Conservation (phyloP, 53 echinoderm and acorn worm species). For the Actinopyga echinites region DNA sequence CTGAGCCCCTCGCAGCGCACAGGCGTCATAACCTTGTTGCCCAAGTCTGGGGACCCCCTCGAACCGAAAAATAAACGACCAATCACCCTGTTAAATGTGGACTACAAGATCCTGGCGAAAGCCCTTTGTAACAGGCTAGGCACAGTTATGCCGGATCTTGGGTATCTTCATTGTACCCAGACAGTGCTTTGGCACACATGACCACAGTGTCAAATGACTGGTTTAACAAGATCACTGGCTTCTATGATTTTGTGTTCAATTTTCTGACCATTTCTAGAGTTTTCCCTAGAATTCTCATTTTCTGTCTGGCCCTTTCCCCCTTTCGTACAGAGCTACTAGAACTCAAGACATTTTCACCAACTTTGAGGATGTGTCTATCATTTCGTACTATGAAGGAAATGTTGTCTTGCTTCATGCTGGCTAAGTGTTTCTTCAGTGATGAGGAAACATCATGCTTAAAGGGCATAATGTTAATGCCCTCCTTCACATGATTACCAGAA, state of each 20-base stretch:
- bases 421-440: background rate
- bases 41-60: too few species aligned
- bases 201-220: constrained; percentile 36
- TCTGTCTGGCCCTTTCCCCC: constrained; percentile 7
- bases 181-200: background rate
- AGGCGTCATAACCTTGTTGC: too few species aligned
- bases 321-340: constrained; percentile 18
- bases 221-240: constrained; percentile 33
- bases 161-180: constrained; percentile 44
- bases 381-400: constrained; percentile 38
- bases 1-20: too few species aligned
- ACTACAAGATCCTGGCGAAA: too few species aligned
- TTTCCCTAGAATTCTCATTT: constrained; percentile 37
- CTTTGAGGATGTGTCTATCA: constrained; percentile 45
- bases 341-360: constrained; percentile 13
- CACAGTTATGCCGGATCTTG: too few species aligned
- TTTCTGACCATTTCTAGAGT: constrained; percentile 1
- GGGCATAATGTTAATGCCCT: background rate
- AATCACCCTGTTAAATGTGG: too few species aligned
- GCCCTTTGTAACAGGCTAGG: too few species aligned
- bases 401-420: constrained; percentile 24
- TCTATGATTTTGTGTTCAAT: background rate
- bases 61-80: too few species aligned
- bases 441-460: background rate
- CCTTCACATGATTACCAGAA: background rate